These are phyloP conservation scores for Formicarius rufipectus DNA, from an alignment of 2,113 vertebrate genomes.

Conservation along the genomic window DNA sequence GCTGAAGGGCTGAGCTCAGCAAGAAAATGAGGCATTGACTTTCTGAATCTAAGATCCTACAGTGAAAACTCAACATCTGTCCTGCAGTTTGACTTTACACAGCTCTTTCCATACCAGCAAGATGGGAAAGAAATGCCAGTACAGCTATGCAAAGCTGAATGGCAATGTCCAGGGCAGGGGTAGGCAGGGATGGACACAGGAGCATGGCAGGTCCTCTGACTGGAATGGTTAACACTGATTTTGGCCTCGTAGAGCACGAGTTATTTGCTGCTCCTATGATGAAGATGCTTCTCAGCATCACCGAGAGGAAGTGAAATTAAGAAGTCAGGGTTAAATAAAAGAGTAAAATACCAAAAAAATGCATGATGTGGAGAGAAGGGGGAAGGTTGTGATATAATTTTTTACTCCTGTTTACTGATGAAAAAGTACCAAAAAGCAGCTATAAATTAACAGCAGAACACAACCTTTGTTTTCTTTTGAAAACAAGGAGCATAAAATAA, in stretches of 20 bases:
- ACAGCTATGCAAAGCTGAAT: background rate
- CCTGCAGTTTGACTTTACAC: background rate
- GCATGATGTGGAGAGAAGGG: background rate
- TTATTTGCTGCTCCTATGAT: background rate
- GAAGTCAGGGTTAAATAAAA: background rate
- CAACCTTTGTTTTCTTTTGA: background rate
- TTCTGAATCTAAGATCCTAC: background rate
- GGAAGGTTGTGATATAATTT: background rate
- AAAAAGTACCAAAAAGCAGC: background rate
- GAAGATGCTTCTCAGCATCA: background rate
- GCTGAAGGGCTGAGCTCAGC: background rate
- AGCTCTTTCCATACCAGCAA: background rate
- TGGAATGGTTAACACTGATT: slow-evolving; percentile 16
- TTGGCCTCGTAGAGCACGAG: background rate
- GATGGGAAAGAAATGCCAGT: background rate
- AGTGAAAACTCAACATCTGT: background rate
- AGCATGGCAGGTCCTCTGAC: background rate
- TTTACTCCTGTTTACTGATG: background rate
- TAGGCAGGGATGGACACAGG: background rate
- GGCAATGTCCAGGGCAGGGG: background rate
- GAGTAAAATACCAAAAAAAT: background rate
- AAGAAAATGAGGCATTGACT: background rate
- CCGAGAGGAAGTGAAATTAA: background rate
- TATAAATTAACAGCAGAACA: background rate
- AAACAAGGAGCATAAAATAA: background rate